These are phyloP conservation scores for Eustalomyia histrio DNA, from an alignment of 2,888 invertebrate genomes.

Conservation along the genomic window DNA sequence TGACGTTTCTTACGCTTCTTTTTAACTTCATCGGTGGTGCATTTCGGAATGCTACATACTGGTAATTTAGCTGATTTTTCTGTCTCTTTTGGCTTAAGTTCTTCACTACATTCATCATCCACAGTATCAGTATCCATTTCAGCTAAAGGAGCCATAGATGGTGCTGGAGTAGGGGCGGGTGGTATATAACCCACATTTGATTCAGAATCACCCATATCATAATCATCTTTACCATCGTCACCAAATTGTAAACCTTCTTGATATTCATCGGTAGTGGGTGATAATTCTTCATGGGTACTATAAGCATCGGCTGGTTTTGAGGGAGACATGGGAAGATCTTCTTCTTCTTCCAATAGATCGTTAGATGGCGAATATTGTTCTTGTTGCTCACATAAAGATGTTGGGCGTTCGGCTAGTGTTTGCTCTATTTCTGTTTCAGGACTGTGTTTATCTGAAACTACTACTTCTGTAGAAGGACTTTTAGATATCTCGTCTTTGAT, in stretches of 20 bases:
- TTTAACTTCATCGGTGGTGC: conserved; percentile 71
- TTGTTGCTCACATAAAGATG: not conserved
- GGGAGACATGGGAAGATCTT: conserved; percentile 37
- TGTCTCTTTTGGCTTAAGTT: conserved; percentile 27
- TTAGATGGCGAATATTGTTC: conserved; percentile 7
- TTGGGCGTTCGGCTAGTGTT: conserved; percentile 13
- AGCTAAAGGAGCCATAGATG: conserved; percentile 84
- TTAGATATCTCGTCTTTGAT: not conserved
- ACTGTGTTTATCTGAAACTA: conserved; percentile 38
- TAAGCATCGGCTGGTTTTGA: conserved; percentile 44
- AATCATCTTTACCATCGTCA: conserved; percentile 71
- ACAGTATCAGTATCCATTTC: conserved; percentile 86
- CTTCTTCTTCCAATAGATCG: conserved; percentile 62
- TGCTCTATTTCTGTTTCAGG: conserved; percentile 48
- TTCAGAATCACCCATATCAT: conserved; percentile 74
- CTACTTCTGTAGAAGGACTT: conserved; percentile 41
- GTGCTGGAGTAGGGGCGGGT: conserved; percentile 78
- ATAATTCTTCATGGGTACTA: conserved; percentile 74
- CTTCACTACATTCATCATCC: conserved; percentile 83
- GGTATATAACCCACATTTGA: conserved; percentile 74
- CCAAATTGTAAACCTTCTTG: conserved; percentile 77
- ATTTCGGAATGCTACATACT: conserved; percentile 50
- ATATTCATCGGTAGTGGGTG: conserved; percentile 79
- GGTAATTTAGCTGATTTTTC: conserved; percentile 59
- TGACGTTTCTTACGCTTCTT: conserved; percentile 76